phyloP scores from a whole-genome alignment of 2,113 vertebrate species.

The Bubalus kerabau region DNA sequence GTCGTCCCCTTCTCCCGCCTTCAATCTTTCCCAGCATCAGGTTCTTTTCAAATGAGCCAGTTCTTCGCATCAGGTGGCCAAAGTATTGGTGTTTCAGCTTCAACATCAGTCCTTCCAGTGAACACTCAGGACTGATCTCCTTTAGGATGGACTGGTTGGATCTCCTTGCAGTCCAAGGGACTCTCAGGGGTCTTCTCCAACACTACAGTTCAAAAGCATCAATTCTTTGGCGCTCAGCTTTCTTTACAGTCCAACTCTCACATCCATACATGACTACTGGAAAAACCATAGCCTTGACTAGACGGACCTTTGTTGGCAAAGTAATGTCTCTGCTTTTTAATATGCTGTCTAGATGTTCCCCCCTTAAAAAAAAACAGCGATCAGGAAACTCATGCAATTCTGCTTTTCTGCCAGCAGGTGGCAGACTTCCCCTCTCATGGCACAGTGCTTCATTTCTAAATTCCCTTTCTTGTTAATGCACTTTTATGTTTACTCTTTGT shows the following conservation, averaged over 20 bases:
- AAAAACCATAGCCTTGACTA: not conserved
- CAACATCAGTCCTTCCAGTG: not conserved
- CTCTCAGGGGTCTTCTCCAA: too few relatives aligned
- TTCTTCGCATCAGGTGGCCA: not conserved
- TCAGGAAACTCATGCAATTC: not conserved
- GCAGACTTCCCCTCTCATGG: not conserved
- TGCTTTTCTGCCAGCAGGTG: conserved; percentile 40
- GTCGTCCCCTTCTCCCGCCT: not conserved
- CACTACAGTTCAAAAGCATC: too few relatives aligned
- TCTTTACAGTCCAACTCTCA: too few relatives aligned
- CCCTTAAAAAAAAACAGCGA: not conserved
- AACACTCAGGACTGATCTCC: not conserved
- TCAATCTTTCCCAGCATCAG: not conserved
- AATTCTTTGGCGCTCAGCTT: too few relatives aligned
- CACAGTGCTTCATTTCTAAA: not conserved
- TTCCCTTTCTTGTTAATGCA: not conserved
- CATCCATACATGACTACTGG: not conserved
- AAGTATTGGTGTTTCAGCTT: not conserved
- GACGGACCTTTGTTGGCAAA: not conserved
- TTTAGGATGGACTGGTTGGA: not conserved
- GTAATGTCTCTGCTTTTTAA: not conserved
- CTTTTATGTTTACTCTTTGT: not conserved
- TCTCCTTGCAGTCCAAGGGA: too few relatives aligned
- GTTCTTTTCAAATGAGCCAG: not conserved
- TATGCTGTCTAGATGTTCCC: not conserved